Evolutionary conservation across 2,797 vertebrate species (phyloP).

Genomic region (Acanthiza pusilla): DNA sequence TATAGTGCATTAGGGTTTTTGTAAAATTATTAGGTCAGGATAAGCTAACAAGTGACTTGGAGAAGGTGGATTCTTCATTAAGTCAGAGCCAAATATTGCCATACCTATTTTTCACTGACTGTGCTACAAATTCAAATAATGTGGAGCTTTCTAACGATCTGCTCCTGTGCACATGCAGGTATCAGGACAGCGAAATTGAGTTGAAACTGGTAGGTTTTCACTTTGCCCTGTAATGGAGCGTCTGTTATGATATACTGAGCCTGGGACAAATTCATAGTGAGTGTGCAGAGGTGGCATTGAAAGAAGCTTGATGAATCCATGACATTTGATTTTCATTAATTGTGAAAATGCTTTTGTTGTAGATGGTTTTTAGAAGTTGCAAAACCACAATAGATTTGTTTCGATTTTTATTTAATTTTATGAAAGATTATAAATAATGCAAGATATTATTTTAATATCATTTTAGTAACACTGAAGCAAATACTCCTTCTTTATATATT

Average conservation of each 20-base stretch:
- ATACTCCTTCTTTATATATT: neutral
- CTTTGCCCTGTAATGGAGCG: neutral
- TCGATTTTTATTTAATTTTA: neutral
- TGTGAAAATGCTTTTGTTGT: neutral
- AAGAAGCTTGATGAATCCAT: neutral
- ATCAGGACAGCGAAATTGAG: neutral
- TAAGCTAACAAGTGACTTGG: conserved; percentile 83
- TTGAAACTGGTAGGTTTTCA: neutral
- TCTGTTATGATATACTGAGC: neutral
- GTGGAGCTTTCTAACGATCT: neutral
- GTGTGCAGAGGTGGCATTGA: neutral
- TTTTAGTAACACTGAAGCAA: neutral
- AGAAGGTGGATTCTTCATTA: conserved; percentile 60
- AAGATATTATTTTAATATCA: neutral
- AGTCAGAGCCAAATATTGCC: neutral
- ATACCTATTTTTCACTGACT: neutral
- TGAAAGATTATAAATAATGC: neutral
- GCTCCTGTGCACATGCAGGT: neutral
- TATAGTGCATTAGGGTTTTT: conserved; percentile 86
- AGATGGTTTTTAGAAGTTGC: neutral
- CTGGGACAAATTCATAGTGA: neutral
- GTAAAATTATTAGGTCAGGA: conserved; percentile 84
- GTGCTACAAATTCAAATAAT: neutral
- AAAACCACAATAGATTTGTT: neutral
- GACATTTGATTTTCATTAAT: neutral